Conservation (phyloP, 2,113 vertebrate genomes). For the Trogon surrucura region DNA sequence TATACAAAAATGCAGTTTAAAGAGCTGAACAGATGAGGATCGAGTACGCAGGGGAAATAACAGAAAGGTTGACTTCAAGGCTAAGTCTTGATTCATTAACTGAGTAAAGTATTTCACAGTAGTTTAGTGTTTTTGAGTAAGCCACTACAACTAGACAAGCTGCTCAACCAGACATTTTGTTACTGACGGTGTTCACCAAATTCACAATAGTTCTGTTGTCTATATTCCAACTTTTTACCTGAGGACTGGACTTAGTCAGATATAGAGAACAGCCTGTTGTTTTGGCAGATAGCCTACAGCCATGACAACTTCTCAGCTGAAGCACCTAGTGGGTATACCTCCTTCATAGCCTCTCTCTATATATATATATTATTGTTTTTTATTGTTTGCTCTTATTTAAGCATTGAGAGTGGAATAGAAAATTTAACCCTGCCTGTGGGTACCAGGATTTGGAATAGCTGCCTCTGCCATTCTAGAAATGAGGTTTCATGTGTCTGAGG, state of each 20-base stretch:
- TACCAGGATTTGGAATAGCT: background rate
- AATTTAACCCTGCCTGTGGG: background rate
- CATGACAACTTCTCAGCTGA: background rate
- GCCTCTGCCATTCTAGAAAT: background rate
- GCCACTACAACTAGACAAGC: background rate
- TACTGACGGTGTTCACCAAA: background rate
- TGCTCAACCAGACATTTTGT: background rate
- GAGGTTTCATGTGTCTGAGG: background rate
- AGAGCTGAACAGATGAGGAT: background rate
- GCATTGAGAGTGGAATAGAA: background rate
- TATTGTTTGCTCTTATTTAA: background rate
- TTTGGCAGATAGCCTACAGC: background rate
- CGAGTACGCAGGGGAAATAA: background rate
- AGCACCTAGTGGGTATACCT: background rate
- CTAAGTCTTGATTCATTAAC: background rate
- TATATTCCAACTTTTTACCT: background rate
- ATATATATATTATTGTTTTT: background rate
- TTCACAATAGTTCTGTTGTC: background rate
- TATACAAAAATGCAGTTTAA: background rate
- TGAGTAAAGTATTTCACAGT: background rate
- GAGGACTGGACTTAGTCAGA: background rate
- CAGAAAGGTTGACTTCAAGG: background rate
- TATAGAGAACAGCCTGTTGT: background rate
- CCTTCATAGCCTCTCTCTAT: background rate
- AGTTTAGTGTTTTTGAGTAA: background rate